A percentile compares a stretch with the other conserved stretches of the same genome.
These are phyloP conservation scores for Tanypteryx hageni DNA, from an alignment of 2,888 invertebrate genomes.

Conservation along the genomic window DNA sequence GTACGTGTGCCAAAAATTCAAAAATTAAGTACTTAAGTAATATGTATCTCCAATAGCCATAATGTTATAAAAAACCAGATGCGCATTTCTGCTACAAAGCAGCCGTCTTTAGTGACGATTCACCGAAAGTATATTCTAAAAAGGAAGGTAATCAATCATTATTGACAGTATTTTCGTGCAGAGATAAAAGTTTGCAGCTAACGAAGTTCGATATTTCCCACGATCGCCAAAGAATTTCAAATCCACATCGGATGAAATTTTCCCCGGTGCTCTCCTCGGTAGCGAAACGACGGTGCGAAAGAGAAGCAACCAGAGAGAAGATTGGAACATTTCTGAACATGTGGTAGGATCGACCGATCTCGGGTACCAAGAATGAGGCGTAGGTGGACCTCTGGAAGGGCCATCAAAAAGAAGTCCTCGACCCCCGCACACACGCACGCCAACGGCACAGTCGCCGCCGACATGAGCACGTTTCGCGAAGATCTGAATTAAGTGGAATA, in stretches of 20 bases:
- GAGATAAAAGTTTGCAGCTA: too few relatives aligned
- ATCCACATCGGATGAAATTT: neutral
- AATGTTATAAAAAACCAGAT: too few relatives aligned
- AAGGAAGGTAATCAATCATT: too few relatives aligned
- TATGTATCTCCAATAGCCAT: too few relatives aligned
- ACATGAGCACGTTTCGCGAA: neutral
- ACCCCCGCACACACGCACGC: neutral
- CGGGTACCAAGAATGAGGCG: neutral
- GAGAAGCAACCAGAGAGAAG: neutral
- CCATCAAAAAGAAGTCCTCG: neutral
- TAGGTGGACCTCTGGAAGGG: neutral
- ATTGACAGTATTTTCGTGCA: too few relatives aligned
- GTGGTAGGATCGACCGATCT: neutral
- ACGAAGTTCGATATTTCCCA: too few relatives aligned
- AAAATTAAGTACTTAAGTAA: too few relatives aligned
- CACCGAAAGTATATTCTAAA: too few relatives aligned
- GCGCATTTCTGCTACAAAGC: too few relatives aligned
- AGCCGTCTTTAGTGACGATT: too few relatives aligned
- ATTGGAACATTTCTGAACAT: neutral
- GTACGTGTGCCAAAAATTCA: too few relatives aligned
- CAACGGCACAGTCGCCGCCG: slow-evolving; percentile 5
- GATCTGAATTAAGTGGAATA: slow-evolving; percentile 32
- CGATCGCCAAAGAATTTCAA: too few relatives aligned
- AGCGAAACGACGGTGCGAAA: neutral
- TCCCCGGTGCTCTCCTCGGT: neutral